Evolutionary conservation across 2,797 vertebrate genomes (phyloP), one percentile per base, ranked within the genome.

Genomic region (Odontamblyopus rebecca): DNA sequence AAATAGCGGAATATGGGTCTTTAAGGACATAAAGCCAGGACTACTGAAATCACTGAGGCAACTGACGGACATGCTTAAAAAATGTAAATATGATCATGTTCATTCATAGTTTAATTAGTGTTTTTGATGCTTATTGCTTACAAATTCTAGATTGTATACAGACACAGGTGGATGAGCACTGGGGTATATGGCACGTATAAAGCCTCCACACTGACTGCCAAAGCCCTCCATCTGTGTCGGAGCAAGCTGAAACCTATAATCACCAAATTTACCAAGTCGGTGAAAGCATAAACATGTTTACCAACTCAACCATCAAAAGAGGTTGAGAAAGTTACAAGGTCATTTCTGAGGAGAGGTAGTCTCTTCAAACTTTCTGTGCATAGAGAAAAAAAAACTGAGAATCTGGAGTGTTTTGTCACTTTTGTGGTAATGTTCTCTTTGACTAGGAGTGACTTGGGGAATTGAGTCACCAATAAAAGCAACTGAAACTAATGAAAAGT

Each of bases 401-500:
- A 35, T 70, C 23, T 38, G 73, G 32, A 68, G 70, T 48, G 30
- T 35, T 15, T 50, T 35, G 44, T 48, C 44, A 15, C 44, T 48
- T 48, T 15, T 48, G 16, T 3, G 38, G 16, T 50, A 60, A 67
- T 94, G 89, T 81, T 75, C 15, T 92, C 93, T 92, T 93, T 94
- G 90, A 93, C 92, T 77, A 72, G 87, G 95, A 94, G 92, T 92
- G 94, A 95, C 93, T 93, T 56, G 44, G 69, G 86, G 81, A 90
- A 85, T 90, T 61, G 93, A 92, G 88, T 87, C 71, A 71, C 91
- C 93, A 92, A 94, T 93, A 94, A 94, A 92, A 93, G 94, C 92
- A 92, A 92, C 92, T 93, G 90, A 94, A 93, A 92, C 90, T 94
- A 93, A 95, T 95, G 93, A 93, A 92, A 92, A 93, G 91, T 94